Evolutionary conservation across 1,140 invertebrate genomes (phyloP).

Genomic region (Drosophila micromelanica): DNA sequence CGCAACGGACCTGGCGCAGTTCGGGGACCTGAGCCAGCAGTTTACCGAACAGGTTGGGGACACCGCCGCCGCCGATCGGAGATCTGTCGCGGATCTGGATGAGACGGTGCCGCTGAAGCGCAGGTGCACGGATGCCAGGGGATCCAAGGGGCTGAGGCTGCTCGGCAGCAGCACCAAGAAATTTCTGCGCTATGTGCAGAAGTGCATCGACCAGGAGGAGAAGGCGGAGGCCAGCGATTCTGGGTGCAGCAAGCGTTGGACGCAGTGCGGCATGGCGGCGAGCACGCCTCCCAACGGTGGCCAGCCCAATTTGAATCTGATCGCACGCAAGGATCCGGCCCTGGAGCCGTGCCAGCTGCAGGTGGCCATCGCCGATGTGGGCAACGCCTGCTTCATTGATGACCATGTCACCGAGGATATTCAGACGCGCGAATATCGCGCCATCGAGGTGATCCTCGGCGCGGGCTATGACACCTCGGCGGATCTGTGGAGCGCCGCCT

Average conservation of each 20-base stretch:
- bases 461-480: slow-evolving; percentile 96
- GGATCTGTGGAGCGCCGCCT: slow-evolving; percentile 99
- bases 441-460: slow-evolving; percentile 97
- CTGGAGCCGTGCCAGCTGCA: slow-evolving; percentile 92
- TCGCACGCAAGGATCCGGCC: slow-evolving; percentile 88
- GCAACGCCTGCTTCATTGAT: slow-evolving; percentile 99
- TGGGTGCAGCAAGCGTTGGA: too few species aligned
- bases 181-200: slow-evolving; percentile 29
- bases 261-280: not conserved
- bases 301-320: slow-evolving; percentile 53
- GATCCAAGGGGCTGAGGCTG: slow-evolving; percentile 13
- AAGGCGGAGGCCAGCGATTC: not conserved
- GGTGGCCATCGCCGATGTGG: slow-evolving; percentile 98
- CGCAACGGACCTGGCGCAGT: slow-evolving; percentile 5
- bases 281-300: not conserved
- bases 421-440: slow-evolving; percentile 98
- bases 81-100: too few species aligned
- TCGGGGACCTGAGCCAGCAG: slow-evolving; percentile 5
- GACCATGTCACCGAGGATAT: slow-evolving; percentile 98
- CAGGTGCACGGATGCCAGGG: not conserved
- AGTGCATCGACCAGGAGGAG: not conserved
- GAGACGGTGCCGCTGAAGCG: not conserved
- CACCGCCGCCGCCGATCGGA: not conserved
- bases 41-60: slow-evolving; percentile 30
- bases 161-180: slow-evolving; percentile 22